Evolutionary conservation across 2,113 vertebrate species (phyloP).

Genomic region (Dissostichus mawsoni): DNA sequence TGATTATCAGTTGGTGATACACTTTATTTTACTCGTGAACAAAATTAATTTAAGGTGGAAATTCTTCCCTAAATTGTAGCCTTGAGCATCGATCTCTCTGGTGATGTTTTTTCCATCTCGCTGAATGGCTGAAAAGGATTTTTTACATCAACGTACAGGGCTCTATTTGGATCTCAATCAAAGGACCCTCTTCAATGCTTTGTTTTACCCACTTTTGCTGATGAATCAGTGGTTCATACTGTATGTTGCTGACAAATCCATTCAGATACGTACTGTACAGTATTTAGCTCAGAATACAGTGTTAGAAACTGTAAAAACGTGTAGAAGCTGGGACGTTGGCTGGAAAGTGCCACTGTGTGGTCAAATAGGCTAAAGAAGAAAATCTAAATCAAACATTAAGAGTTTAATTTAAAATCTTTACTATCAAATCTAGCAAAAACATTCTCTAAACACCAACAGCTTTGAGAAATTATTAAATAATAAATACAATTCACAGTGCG

Average conservation of each 20-base stretch:
- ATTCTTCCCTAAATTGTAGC: no score
- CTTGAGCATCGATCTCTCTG: no score
- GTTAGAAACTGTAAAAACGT: background rate
- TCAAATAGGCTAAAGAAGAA: background rate
- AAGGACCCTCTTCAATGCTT: background rate
- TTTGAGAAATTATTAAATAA: background rate
- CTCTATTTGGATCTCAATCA: background rate
- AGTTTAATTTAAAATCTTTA: slow-evolving; percentile 18
- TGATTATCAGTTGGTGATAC: background rate
- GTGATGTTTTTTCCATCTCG: background rate
- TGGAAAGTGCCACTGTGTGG: background rate
- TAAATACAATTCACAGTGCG: background rate
- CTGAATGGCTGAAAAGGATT: background rate
- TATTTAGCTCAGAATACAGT: background rate
- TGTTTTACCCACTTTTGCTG: background rate
- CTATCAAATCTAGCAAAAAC: slow-evolving; percentile 23
- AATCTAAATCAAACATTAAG: background rate
- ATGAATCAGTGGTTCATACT: background rate
- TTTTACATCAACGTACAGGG: background rate
- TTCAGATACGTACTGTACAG: background rate
- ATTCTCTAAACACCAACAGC: background rate
- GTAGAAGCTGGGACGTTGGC: background rate
- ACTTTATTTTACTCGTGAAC: no score
- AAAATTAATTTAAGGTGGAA: no score
- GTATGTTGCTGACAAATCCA: background rate